Evolutionary conservation across 1,140 invertebrate species (phyloP).

Genomic region (Hestina assimilis): DNA sequence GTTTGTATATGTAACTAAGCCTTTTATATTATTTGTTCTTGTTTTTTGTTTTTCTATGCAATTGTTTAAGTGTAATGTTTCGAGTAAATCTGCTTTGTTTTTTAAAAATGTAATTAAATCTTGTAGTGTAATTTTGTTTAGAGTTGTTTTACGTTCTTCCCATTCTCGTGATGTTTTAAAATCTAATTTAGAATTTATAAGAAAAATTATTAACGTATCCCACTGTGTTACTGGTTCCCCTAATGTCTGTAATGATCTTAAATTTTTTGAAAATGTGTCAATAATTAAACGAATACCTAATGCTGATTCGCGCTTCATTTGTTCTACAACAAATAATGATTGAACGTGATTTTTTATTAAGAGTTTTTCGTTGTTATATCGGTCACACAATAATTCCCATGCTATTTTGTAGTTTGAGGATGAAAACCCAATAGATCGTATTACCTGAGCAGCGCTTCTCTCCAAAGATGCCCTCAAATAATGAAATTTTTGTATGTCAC

Average conservation of each 20-base stretch:
- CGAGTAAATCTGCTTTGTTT: conserved; percentile 22
- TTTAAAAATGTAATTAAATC: conserved; percentile 15
- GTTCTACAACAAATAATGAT: conserved; percentile 16
- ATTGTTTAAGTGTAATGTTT: conserved; percentile 2
- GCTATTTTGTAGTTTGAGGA: conserved; percentile 20
- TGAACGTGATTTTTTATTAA: conserved; percentile 15
- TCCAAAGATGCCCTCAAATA: conserved; percentile 20
- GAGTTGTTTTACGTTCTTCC: conserved; percentile 16
- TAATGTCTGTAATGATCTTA: conserved; percentile 19
- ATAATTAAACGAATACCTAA: conserved; percentile 9
- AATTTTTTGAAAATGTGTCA: conserved; percentile 18
- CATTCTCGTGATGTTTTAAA: conserved; percentile 7
- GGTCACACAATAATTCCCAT: conserved; percentile 26
- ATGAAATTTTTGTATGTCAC: conserved; percentile 22
- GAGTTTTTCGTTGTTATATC: conserved; percentile 22
- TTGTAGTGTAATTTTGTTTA: conserved; percentile 7
- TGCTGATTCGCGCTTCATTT: conserved; percentile 14
- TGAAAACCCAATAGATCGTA: conserved; percentile 21
- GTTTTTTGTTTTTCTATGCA: background rate
- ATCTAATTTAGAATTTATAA: conserved; percentile 22
- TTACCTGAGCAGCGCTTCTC: conserved; percentile 14
- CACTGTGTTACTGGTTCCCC: conserved; percentile 14
- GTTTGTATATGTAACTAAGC: background rate
- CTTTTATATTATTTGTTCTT: background rate
- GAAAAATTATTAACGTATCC: conserved; percentile 26